These are phyloP conservation scores for Drosophila greeni DNA, from an alignment of 2,888 invertebrate species.

Conservation along the genomic window DNA sequence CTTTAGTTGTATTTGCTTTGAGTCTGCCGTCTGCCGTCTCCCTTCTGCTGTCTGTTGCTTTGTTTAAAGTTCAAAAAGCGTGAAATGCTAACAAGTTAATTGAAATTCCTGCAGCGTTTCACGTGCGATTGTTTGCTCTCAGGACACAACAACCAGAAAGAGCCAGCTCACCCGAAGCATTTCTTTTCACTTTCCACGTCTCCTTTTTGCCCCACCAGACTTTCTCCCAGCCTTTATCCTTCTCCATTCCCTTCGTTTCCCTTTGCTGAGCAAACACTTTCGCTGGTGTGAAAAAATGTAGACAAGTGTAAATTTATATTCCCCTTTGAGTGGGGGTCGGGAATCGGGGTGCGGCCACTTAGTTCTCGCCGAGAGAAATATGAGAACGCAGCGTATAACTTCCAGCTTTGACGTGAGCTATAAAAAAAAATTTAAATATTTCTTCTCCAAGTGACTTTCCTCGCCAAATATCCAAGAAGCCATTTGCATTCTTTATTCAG, in stretches of 20 bases:
- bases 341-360: conserved; percentile 14
- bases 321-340: conserved; percentile 11
- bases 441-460: conserved; percentile 20
- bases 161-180: conserved; percentile 9
- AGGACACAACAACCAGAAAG: conserved; percentile 29
- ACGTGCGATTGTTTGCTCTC: conserved; percentile 48
- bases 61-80: conserved; percentile 34
- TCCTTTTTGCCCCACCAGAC: background rate
- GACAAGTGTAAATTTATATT: conserved; percentile 51
- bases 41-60: conserved; percentile 33
- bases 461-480: conserved; percentile 11
- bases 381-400: conserved; percentile 20
- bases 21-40: conserved; percentile 3
- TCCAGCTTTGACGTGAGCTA: conserved; percentile 31
- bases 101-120: conserved; percentile 52
- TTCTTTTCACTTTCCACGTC: conserved; percentile 22
- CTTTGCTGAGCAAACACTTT: conserved; percentile 39
- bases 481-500: conserved; percentile 44
- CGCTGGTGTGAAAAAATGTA: conserved; percentile 44
- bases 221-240: background rate
- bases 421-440: conserved; percentile 40
- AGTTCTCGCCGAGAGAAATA: conserved; percentile 26
- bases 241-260: too few relatives aligned
- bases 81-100: conserved; percentile 49
- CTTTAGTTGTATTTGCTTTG: conserved; percentile 22